Evolutionary conservation across 2,888 invertebrate genomes (phyloP), one percentile per base, ranked within the genome.

Genomic region (Chaitophorus viminalis): DNA sequence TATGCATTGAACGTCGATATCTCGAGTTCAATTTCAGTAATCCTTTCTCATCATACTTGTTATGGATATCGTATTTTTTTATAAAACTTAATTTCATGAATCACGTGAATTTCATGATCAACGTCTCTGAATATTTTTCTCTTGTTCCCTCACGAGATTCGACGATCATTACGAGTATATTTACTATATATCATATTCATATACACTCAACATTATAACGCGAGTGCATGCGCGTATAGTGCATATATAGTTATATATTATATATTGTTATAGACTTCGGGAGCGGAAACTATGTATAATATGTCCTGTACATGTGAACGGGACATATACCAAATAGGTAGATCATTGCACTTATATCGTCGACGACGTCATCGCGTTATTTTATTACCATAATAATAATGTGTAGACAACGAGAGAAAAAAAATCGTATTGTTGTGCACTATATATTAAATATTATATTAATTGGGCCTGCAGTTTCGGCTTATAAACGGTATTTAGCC

Each of bases 401-500:
- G n/a, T 31, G 14, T 75, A 75, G 74, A 36, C 54, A n/a, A 82
- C 21, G 60, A 74, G 39, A 33, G 52, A 46, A 65, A 60, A 65
- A 79, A 68, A 39, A 77, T 21, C 76, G 68, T 85, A 85, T 85
- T 85, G 76, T 85, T 65, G 46, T 31, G 46, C 31, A n/a, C 9
- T 6, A 3, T n/a, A 78, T 77, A 75, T 11, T 60, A 78, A 31
- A 21, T 21, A 60, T 11, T 39, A 82, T 72, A 82, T 83, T 85
- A 85, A 85, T 85, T 85, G 84, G 52, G 68, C 76, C 84, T 68
- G 29, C 68, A 29, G 74, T 82, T 74, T 74, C 82, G 46, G 84
- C 76, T 85, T 85, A 85, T 77, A 68, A 85, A 85, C 84, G 84
- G 84, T 77, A 77, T 85, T 68, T 77, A 77, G 77, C 84, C 76